These are phyloP conservation scores for Pandemis heparana DNA, from an alignment of 2,888 invertebrate genomes.

Conservation along the genomic window DNA sequence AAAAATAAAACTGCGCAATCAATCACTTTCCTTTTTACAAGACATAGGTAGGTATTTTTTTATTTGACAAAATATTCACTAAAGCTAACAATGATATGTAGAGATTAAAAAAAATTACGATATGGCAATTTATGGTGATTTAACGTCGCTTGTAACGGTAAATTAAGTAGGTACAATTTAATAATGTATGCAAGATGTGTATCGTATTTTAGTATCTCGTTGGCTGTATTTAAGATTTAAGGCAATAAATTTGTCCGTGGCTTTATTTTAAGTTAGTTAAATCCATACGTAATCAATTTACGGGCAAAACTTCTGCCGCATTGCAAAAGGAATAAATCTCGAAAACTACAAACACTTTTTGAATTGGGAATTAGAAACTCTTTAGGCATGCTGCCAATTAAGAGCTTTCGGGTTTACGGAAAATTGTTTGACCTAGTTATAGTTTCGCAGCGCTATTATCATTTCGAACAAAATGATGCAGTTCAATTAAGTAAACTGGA, in stretches of 20 bases:
- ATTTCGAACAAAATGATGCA: not conserved
- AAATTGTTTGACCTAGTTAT: conserved; percentile 8
- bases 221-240: not conserved
- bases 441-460: not conserved
- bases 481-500: not conserved
- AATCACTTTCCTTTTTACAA: too few relatives aligned
- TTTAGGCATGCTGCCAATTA: conserved; percentile 11
- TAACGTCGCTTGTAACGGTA: not conserved
- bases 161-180: not conserved
- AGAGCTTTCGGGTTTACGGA: conserved; percentile 4
- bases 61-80: too few relatives aligned
- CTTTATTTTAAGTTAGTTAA: not conserved
- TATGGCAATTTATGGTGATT: not conserved
- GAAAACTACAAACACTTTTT: conserved; percentile 10
- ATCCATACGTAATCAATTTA: not conserved
- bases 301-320: not conserved
- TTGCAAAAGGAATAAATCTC: conserved; percentile 21
- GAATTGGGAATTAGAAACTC: conserved; percentile 9
- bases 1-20: too few relatives aligned
- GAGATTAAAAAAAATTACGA: not conserved
- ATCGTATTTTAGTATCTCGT: not conserved
- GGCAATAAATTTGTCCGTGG: not conserved
- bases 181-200: not conserved
- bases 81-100: not conserved
- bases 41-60: too few relatives aligned